Evolutionary conservation across 1,140 invertebrate genomes (phyloP).

Genomic region (Drosophila nasuta): DNA sequence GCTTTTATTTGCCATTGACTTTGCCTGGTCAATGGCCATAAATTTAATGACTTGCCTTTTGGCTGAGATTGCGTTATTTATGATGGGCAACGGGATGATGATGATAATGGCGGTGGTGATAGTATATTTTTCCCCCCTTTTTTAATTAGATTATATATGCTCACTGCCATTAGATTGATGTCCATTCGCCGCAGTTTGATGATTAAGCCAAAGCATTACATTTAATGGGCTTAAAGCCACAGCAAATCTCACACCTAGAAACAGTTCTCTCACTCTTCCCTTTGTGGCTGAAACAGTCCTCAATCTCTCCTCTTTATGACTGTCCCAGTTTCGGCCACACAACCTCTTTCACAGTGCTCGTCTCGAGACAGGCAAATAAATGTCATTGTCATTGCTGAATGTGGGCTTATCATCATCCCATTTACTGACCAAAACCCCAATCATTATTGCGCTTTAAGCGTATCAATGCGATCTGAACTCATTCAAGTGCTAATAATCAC

Average conservation of each 20-base stretch:
- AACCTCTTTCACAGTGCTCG: not conserved
- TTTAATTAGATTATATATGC: constrained; percentile 75
- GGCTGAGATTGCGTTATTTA: constrained; percentile 74
- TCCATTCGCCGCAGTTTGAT: constrained; percentile 10
- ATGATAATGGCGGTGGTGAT: constrained; percentile 6
- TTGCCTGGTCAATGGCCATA: constrained; percentile 58
- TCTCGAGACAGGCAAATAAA: constrained; percentile 35
- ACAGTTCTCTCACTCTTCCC: not conserved
- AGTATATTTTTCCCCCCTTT: constrained; percentile 14
- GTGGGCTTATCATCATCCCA: constrained; percentile 11
- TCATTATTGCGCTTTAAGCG: constrained; percentile 54
- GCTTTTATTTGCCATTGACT: constrained; percentile 65
- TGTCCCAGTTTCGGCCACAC: not conserved
- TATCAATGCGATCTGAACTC: constrained; percentile 57
- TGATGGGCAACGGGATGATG: constrained; percentile 27
- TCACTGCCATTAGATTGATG: constrained; percentile 38
- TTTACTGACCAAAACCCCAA: constrained; percentile 52
- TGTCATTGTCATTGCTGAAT: constrained; percentile 12
- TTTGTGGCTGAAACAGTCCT: not conserved
- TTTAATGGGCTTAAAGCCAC: constrained; percentile 54
- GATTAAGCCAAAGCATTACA: constrained; percentile 46
- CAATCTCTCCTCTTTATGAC: not conserved
- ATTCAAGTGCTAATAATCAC: constrained; percentile 27
- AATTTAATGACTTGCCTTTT: constrained; percentile 74
- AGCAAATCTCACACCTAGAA: not conserved